Conservation (phyloP, 1,140 invertebrate genomes). For the Caenorhabditis briggsae region DNA sequence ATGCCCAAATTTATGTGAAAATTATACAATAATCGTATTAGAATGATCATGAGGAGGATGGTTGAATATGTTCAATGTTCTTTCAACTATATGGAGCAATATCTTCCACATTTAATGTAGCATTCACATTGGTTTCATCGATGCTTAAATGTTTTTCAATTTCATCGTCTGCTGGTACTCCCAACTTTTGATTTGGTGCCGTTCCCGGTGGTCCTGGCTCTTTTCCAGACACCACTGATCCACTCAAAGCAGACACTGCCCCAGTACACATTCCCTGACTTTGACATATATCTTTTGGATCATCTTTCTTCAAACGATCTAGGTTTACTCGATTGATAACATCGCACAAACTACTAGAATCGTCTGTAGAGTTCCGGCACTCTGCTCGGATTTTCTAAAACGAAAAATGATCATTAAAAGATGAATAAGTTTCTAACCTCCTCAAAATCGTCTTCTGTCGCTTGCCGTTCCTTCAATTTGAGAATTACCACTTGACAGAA, state of each 20-base stretch:
- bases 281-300: conserved; percentile 16
- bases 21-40: too few relatives aligned
- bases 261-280: conserved; percentile 15
- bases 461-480: conserved; percentile 22
- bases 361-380: not conserved
- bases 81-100: too few relatives aligned
- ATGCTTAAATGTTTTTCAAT: not conserved
- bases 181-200: not conserved
- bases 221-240: not conserved
- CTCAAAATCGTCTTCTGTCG: conserved; percentile 46
- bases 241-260: too few relatives aligned
- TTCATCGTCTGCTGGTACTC: not conserved
- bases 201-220: not conserved
- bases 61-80: too few relatives aligned
- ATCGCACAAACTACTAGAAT: conserved; percentile 2
- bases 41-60: too few relatives aligned
- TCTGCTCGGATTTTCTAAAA: not conserved
- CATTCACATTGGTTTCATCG: too few relatives aligned
- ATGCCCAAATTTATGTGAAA: too few relatives aligned
- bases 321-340: conserved; percentile 79
- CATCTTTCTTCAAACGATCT: conserved; percentile 27
- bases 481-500: conserved; percentile 42
- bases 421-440: conserved; percentile 28
- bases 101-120: too few relatives aligned
- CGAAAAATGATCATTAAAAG: not conserved